Conservation (phyloP, 2,113 vertebrate species). For the Bambusicola thoracicus region DNA sequence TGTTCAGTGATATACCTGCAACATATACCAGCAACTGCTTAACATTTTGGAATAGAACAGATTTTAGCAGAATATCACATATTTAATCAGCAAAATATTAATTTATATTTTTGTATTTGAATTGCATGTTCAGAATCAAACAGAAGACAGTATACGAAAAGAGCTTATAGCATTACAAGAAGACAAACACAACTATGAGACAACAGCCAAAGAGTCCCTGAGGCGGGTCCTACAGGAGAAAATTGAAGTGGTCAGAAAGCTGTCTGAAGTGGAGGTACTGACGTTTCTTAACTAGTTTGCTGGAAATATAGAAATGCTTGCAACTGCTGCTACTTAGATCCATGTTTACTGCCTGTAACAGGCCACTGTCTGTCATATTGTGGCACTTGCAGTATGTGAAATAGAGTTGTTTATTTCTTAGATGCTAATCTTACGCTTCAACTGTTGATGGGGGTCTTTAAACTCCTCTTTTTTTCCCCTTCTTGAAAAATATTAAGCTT, state of each 20-base stretch:
- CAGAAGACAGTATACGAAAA: constrained; percentile 95
- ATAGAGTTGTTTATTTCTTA: not conserved
- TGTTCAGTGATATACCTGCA: not conserved
- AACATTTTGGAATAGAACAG: not conserved
- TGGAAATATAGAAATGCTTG: not conserved
- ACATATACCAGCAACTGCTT: not conserved
- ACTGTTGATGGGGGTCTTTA: not conserved
- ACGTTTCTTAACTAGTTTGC: not conserved
- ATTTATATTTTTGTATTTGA: not conserved
- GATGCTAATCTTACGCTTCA: not conserved
- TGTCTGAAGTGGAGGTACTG: constrained; percentile 97
- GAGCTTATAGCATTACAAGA: constrained; percentile 95
- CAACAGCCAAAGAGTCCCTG: constrained; percentile 98
- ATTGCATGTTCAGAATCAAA: constrained; percentile 86
- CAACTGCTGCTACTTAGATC: not conserved
- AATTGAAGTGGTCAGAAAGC: constrained; percentile 97
- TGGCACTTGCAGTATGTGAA: not conserved
- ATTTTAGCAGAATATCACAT: not conserved
- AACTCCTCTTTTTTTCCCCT: not conserved
- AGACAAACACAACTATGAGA: constrained; percentile 99
- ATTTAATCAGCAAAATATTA: not conserved
- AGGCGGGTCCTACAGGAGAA: constrained; percentile 99
- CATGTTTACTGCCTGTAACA: not conserved
- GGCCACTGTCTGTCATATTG: not conserved
- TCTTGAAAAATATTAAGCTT: not conserved